Evolutionary conservation across 2,888 invertebrate genomes (phyloP), one percentile per base, ranked within the genome.

Genomic region (Drosophila testacea): DNA sequence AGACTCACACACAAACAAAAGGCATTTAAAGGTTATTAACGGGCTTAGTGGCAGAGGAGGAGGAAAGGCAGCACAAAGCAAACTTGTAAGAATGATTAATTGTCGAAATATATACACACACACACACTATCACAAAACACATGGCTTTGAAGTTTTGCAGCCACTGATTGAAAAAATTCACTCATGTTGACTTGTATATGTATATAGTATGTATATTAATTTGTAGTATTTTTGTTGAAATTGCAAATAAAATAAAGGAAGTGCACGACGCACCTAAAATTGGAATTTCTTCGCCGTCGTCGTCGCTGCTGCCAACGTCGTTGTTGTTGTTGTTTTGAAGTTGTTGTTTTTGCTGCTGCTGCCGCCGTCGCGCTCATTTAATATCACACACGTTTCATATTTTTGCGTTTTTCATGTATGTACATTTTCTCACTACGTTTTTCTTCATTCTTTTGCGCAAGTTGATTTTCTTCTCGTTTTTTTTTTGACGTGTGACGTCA

Each of bases 321-420:
- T 56, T 63, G 64, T 52, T 72, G 62, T 48, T 68, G 56, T 62
- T 22, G 22, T 22, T 22, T 22, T 22, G 22, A 22, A 22, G 61
- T 57, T 50, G 61, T 67, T 68, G 73, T 69, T 16, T 16, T 16
- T 70, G 51, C 39, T 54, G 61, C 56, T 56, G 39, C 64, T 42
- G 55, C 65, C 59, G 46, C 47, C 66, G 77, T 64, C 73, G 75
- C 73, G 67, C 79, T 81, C 72, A 72, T 80, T 77, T 78, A 80
- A 83, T 89, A 86, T 83, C 87, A 89, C 88, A 86, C 86, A 82
- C 88, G 80, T 88, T 87, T 87, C 83, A 85, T 81, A 77, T 80
- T 83, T 79, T 77, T 77, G 62, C 79, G 61, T 74, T 76, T 73
- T 78, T 71, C 77, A 63, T 77, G 54, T 63, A 63, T 77, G 54